phyloP scores from a whole-genome alignment of 2,888 invertebrate genomes.

The Morpho helenor region DNA sequence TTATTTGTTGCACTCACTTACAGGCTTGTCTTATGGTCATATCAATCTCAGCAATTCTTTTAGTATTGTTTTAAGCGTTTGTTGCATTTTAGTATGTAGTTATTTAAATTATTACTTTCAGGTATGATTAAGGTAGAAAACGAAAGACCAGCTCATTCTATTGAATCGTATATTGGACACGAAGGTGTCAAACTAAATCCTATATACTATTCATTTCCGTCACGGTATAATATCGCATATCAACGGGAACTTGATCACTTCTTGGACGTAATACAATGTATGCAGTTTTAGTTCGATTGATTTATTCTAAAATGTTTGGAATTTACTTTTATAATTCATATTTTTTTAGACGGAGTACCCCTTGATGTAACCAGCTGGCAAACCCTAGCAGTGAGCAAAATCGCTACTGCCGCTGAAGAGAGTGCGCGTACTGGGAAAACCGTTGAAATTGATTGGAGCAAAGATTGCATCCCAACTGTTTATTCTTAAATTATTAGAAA shows the following conservation, averaged over 20 bases:
- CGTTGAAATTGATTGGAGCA: conserved; percentile 73
- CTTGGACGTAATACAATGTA: conserved; percentile 75
- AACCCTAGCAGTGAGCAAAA: conserved; percentile 76
- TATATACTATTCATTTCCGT: conserved; percentile 81
- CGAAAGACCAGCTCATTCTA: conserved; percentile 68
- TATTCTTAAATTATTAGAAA: conserved; percentile 40
- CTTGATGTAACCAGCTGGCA: conserved; percentile 68
- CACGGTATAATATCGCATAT: conserved; percentile 77
- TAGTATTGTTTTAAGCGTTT: too few species aligned
- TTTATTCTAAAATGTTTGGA: not conserved
- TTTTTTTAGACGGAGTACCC: conserved; percentile 41
- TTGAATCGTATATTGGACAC: conserved; percentile 56
- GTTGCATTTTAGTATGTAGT: too few species aligned
- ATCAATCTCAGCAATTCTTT: too few species aligned
- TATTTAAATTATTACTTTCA: conserved; percentile 24
- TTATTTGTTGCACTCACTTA: too few species aligned
- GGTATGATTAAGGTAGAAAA: conserved; percentile 75
- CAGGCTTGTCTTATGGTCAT: too few species aligned
- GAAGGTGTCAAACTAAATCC: conserved; percentile 64
- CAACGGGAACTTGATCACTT: conserved; percentile 80
- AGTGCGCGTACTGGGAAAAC: conserved; percentile 73
- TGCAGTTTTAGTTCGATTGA: conserved; percentile 25
- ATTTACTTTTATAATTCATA: not conserved
- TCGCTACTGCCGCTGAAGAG: conserved; percentile 78
- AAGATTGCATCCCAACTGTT: conserved; percentile 54